These are phyloP conservation scores for Morinoia aosen DNA, from an alignment of 2,888 invertebrate genomes.

Conservation along the genomic window DNA sequence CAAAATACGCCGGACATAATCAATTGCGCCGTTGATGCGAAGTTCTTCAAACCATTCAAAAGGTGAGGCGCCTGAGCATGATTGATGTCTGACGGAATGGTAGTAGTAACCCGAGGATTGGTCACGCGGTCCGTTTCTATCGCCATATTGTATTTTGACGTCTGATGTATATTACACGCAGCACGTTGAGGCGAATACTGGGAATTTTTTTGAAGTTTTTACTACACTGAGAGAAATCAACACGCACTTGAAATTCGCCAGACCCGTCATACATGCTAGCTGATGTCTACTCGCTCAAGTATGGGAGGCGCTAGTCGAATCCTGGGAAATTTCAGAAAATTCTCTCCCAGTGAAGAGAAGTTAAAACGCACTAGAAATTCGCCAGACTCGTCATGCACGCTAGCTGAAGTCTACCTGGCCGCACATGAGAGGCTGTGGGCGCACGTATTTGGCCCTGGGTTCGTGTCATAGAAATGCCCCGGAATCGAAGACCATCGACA, in stretches of 20 bases:
- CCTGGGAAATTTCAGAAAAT: neutral
- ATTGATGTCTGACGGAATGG: too few species aligned
- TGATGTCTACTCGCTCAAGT: too few species aligned
- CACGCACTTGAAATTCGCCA: neutral
- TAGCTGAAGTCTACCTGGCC: neutral
- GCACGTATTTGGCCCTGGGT: neutral
- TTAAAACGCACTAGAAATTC: neutral
- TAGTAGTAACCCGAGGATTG: too few species aligned
- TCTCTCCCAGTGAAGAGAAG: neutral
- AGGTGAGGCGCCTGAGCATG: too few species aligned
- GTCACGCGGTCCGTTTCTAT: too few species aligned
- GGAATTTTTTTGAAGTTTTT: neutral
- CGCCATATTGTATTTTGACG: too few species aligned
- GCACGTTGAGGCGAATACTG: neutral
- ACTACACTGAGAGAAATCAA: neutral
- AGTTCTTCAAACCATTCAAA: too few species aligned
- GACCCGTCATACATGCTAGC: too few species aligned
- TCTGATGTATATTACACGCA: too few species aligned
- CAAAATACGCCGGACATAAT: too few species aligned
- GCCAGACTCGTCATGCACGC: neutral
- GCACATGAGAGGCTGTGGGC: neutral
- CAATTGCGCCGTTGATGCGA: too few species aligned
- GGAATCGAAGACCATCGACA: neutral
- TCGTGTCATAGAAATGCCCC: neutral
- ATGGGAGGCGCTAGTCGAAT: too few species aligned